Evolutionary conservation across 2,888 invertebrate genomes (phyloP), one percentile per base, ranked within the genome.

Genomic region (Octodonta nipae): DNA sequence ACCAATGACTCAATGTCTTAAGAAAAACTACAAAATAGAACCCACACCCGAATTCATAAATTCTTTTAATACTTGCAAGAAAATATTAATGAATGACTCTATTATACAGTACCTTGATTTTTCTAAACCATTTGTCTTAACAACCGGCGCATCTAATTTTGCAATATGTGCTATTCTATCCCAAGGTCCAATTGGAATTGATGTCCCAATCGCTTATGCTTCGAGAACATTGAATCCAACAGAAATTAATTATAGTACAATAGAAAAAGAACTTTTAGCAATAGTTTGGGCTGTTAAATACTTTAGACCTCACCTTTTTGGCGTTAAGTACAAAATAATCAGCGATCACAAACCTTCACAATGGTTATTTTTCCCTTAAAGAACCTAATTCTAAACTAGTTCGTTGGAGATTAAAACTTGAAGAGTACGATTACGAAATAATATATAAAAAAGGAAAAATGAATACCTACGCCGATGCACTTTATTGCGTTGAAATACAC

Each of bases 341-440:
- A 61, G 58, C 1, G 61, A 63, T 31, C 61, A 62, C 34, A 43
- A 51, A 30, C 56, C 56, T 1, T 32, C 61, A 3, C 44, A 41
- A 3, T 61, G 56, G 53, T 30, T 61, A 0, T 51, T 56, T 44
- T 49, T 41, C 0, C 25, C 58, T 0, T 59, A 60, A 43, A 56
- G 60, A n/a, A 5, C 58, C 57, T 1, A 56, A 52, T 15, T 52
- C 54, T 0, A 40, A 46, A 28, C 28, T 58, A 3, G 46, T 56
- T 38, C 37, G 60, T 3, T 61, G 58, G 60, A 35, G 50, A 10
- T 30, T 59, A 7, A 51, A 45, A 35, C 32, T 55, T 10, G 46
- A 49, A 32, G 54, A 56, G 34, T 54, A 39, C 13, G 47, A 49
- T 10, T 26, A 26, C 26, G 10, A 26, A 10, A 26, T 26, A 5